phyloP scores from a whole-genome alignment of 1,140 invertebrate genomes.

The Penaeus vannamei region DNA sequence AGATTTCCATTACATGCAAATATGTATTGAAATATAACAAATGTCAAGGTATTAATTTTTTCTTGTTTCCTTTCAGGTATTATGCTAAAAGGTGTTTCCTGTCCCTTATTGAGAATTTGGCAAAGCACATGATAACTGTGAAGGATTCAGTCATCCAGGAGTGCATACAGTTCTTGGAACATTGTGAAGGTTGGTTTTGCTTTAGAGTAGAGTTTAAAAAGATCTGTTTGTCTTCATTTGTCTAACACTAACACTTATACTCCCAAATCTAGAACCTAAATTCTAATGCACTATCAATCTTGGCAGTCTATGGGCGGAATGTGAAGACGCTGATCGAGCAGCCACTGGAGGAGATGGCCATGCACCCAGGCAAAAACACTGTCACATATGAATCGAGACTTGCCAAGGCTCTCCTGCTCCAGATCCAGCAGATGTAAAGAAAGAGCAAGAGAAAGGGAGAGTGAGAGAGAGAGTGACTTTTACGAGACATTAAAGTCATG shows the following conservation, averaged over 20 bases:
- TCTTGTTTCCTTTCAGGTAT: conserved; percentile 75
- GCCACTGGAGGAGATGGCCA: conserved; percentile 81
- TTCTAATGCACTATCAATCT: conserved; percentile 57
- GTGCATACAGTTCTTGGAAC: conserved; percentile 92
- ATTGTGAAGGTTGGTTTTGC: conserved; percentile 81
- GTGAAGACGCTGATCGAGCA: conserved; percentile 88
- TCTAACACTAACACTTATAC: neutral
- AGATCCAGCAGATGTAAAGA: conserved; percentile 73
- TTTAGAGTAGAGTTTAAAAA: neutral
- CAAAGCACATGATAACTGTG: conserved; percentile 92
- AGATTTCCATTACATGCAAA: too few species aligned
- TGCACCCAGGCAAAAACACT: conserved; percentile 88
- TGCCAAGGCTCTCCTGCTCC: conserved; percentile 87
- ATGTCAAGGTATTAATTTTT: too few species aligned
- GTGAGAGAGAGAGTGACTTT: conserved; percentile 28
- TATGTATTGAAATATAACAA: too few species aligned
- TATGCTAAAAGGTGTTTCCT: conserved; percentile 96
- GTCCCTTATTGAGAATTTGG: conserved; percentile 91
- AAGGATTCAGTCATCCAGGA: conserved; percentile 91
- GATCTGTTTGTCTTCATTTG: conserved; percentile 23
- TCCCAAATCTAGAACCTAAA: neutral
- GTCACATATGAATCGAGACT: conserved; percentile 93
- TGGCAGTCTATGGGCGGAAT: conserved; percentile 86
- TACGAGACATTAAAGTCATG: neutral
- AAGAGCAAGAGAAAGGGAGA: neutral